Evolutionary conservation across 2,888 invertebrate species (phyloP), one percentile per base, ranked within the genome.

Genomic region (Liodrosophila aerea): DNA sequence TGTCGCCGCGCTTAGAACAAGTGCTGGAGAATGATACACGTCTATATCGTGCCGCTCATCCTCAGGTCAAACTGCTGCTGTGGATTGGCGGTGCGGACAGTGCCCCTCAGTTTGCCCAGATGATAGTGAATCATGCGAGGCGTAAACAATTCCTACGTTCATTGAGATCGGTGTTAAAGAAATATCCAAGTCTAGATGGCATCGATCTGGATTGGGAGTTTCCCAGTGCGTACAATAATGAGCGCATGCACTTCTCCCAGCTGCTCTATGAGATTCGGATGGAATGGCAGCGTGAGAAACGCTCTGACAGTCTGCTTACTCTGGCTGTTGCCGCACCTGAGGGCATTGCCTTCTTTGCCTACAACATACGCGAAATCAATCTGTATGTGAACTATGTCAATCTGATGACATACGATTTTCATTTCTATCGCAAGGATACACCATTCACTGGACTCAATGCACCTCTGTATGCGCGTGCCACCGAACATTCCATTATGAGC

Each of bases 391-490:
- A 97, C 89, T 96, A 93, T 90, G 92, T 96, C 0, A 97, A 96
- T 88, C 86, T 98, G n/a, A 97, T 97, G 97, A 92, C 95, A 0
- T 98, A 98, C 87, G 97, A 98, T 88, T 97, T 93, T 85, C 97
- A 97, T 88, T 94, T 93, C 84, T 97, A 92, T 85, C 92, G 93
- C 3, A 92, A 92, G 87, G 92, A 92, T 63, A 93, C 94, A 1
- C 97, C 97, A 0, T 93, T 96, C 73, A 97, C 97, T 12, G 95
- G 96, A 0, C 91, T 96, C 9, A 97, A 98, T 89, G 92, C 97
- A 0, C 97, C 97, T 0, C 90, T 98, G 2, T 95, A 92, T 87
- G 90, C 92, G 0, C 91, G 92, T 4, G 78, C 90, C 7, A 89
- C 90, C 1, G 95, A 96, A 73, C 90, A 91, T 33, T 92, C 93